phyloP scores from a whole-genome alignment of 2,113 vertebrate species.

The Festucalex cinctus region DNA sequence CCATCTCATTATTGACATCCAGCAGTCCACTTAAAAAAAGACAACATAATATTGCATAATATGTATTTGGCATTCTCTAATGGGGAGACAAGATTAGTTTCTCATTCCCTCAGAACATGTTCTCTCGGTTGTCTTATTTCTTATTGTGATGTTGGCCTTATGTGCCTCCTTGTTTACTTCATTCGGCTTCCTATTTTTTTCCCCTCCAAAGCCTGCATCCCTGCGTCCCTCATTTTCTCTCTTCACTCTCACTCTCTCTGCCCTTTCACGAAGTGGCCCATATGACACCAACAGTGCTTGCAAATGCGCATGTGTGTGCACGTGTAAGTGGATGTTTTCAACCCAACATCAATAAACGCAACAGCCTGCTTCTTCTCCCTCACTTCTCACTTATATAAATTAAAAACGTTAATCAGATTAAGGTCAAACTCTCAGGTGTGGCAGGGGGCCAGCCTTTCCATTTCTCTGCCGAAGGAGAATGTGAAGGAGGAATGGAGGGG shows the following conservation, averaged over 20 bases:
- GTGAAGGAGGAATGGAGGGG: slow-evolving; percentile 1
- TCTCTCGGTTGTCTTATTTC: not conserved
- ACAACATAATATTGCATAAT: no score
- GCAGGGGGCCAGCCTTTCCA: slow-evolving; percentile 65
- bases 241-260: slow-evolving; percentile 1
- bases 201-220: not conserved
- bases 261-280: slow-evolving; percentile 24
- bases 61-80: not conserved
- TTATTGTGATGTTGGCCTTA: slow-evolving; percentile 2
- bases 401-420: slow-evolving; percentile 81
- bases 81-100: not conserved
- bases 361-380: slow-evolving; percentile 35
- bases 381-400: slow-evolving; percentile 78
- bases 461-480: slow-evolving; percentile 42
- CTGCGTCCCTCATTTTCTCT: not conserved
- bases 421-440: slow-evolving; percentile 67
- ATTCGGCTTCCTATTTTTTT: not conserved
- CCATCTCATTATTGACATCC: no score
- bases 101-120: not conserved
- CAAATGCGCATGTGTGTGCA: slow-evolving; percentile 20
- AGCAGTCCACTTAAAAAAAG: no score
- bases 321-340: slow-evolving; percentile 8
- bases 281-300: slow-evolving; percentile 18
- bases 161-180: slow-evolving; percentile 12
- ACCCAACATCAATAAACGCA: slow-evolving; percentile 28